These are phyloP conservation scores for Portunus trituberculatus DNA, from an alignment of 1,140 invertebrate genomes.

Conservation along the genomic window DNA sequence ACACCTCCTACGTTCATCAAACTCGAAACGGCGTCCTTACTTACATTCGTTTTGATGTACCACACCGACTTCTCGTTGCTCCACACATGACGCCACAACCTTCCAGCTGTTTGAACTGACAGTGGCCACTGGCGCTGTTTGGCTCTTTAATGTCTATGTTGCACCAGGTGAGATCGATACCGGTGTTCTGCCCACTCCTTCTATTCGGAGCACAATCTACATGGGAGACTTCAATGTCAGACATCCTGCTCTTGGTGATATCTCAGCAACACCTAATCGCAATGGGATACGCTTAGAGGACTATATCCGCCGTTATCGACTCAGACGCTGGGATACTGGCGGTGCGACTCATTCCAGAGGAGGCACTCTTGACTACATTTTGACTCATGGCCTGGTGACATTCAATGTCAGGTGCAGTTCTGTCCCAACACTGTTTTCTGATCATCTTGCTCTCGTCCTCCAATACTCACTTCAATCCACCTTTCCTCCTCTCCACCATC, in stretches of 20 bases:
- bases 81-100: constrained; percentile 24
- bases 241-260: constrained; percentile 38
- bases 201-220: constrained; percentile 37
- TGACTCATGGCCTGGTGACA: constrained; percentile 26
- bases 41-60: constrained; percentile 11
- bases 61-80: constrained; percentile 27
- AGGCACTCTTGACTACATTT: constrained; percentile 42
- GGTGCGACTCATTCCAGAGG: constrained; percentile 30
- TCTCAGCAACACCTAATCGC: background rate
- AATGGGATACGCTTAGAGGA: constrained; percentile 24
- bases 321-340: constrained; percentile 30
- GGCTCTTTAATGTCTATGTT: background rate
- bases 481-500: too few relatives aligned
- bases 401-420: background rate
- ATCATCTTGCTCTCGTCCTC: too few relatives aligned
- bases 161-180: constrained; percentile 13
- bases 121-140: background rate
- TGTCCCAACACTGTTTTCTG: background rate
- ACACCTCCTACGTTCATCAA: background rate
- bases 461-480: too few relatives aligned
- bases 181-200: background rate
- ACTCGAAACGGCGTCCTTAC: background rate
- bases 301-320: background rate
- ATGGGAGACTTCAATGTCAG: constrained; percentile 36
- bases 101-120: constrained; percentile 45